Evolutionary conservation across 2,113 vertebrate species (phyloP), one percentile per base, ranked within the genome.

Genomic region (Pterocles burchelli): DNA sequence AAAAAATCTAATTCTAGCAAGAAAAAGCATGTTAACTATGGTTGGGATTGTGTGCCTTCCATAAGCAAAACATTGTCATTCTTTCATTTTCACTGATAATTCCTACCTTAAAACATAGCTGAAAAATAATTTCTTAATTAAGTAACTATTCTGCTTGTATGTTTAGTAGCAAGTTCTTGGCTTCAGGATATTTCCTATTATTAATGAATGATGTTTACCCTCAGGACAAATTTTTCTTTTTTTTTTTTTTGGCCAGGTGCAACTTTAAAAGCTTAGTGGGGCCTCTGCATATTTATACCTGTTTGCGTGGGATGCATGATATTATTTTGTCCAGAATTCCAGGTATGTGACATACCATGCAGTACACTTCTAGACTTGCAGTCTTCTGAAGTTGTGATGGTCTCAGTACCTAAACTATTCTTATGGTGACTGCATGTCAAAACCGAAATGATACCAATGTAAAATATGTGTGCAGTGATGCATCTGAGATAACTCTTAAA

Each of bases 311-410:
- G 84, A 80, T 85, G 48, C 52, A 52, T 67, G 55, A 46, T 78
- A 51, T 88, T 90, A 73, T 75, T 94, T 83, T 94, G 46, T 80
- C 59, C 71, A 95, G 96, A 97, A 97, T 98, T 97, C 89, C 85
- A 96, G 75, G 87, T 92, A 93, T 95, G 91, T 95, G 79, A 93
- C 80, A 84, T 85, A 79, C 36, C 67, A 51, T 33, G 57, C 29
- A 62, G 34, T 89, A 63, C 85, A 71, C 55, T 93, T 97, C 88
- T 66, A 84, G 92, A 96, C 95, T 92, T 96, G 95, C 82, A 94
- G 48, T 86, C 67, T 95, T 89, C 70, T 94, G 79, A 96, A 94
- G 79, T 36, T 87, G 48, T 74, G 65, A 58, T 45, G 25, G 71
- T 93, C 58, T 75, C 57, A 93, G 43, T 80, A 74, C 22, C n/a